phyloP scores from a whole-genome alignment of 2,797 vertebrate genomes.

The Zalophus californianus region DNA sequence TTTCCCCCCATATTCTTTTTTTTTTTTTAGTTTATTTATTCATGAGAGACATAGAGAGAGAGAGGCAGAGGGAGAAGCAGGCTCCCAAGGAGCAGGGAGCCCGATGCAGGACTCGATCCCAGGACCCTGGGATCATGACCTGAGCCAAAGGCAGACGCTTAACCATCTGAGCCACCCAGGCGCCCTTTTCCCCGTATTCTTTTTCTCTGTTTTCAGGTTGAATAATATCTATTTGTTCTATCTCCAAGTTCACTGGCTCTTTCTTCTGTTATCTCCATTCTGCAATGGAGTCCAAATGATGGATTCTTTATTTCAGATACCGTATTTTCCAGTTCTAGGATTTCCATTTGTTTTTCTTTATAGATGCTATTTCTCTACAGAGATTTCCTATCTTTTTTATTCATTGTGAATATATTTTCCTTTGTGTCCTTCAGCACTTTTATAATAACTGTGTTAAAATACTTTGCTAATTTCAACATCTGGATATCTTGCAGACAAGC shows the following conservation, averaged over 20 bases:
- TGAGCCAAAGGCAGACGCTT: too few species aligned
- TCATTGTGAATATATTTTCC: neutral
- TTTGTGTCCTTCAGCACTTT: neutral
- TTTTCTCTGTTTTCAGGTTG: neutral
- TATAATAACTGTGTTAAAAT: neutral
- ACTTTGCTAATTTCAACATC: conserved; percentile 10
- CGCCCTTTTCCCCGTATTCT: neutral
- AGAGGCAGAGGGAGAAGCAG: too few species aligned
- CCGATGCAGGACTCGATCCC: too few species aligned
- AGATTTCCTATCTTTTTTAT: neutral
- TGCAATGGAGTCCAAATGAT: neutral
- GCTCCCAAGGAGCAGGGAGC: too few species aligned
- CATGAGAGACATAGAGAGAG: too few species aligned
- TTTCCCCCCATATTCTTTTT: neutral
- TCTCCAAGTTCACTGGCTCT: neutral
- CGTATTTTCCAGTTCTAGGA: neutral
- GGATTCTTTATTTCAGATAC: neutral
- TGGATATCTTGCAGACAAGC: neutral
- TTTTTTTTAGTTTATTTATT: too few species aligned
- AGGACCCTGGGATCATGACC: too few species aligned
- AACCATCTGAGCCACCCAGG: too few species aligned
- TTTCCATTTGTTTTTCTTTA: neutral
- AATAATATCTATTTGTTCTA: neutral
- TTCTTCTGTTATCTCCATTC: neutral
- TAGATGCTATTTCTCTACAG: neutral